These are phyloP conservation scores for Psococerastis gibbosa DNA, from an alignment of 2,888 invertebrate species.

Conservation along the genomic window DNA sequence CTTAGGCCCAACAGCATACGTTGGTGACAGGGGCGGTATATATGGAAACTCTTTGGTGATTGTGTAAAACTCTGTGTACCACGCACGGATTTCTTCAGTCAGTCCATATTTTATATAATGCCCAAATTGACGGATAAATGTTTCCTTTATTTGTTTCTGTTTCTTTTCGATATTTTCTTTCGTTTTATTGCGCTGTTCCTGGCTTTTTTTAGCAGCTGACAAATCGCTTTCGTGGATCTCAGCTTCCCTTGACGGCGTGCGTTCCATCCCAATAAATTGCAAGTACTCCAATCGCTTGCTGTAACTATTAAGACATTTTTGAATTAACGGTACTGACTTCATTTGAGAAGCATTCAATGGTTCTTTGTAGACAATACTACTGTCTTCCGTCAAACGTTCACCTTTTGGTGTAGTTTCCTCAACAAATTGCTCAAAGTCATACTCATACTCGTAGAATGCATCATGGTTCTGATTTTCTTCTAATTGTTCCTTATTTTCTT, in stretches of 20 bases:
- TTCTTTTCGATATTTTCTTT: constrained; percentile 30
- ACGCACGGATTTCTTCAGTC: constrained; percentile 30
- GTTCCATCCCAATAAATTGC: no score
- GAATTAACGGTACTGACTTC: no score
- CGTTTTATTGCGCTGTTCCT: neutral
- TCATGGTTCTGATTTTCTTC: neutral
- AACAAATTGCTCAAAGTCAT: no score
- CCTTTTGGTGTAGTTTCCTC: no score
- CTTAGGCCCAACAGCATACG: neutral
- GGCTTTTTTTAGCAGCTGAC: neutral
- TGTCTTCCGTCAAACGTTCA: neutral
- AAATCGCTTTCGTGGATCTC: neutral
- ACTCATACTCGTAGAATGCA: no score
- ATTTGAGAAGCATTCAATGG: neutral
- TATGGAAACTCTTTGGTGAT: constrained; percentile 26
- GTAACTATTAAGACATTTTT: no score
- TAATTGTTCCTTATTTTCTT: neutral
- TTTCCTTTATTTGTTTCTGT: no score
- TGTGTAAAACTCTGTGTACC: constrained; percentile 29
- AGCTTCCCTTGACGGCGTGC: neutral
- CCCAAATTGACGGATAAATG: no score
- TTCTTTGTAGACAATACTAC: neutral
- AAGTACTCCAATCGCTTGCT: no score
- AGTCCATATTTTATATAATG: no score
- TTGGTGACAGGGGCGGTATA: constrained; percentile 27